Evolutionary conservation across 2,888 invertebrate species (phyloP), one percentile per base, ranked within the genome.

Genomic region (Temnothorax ravouxi): DNA sequence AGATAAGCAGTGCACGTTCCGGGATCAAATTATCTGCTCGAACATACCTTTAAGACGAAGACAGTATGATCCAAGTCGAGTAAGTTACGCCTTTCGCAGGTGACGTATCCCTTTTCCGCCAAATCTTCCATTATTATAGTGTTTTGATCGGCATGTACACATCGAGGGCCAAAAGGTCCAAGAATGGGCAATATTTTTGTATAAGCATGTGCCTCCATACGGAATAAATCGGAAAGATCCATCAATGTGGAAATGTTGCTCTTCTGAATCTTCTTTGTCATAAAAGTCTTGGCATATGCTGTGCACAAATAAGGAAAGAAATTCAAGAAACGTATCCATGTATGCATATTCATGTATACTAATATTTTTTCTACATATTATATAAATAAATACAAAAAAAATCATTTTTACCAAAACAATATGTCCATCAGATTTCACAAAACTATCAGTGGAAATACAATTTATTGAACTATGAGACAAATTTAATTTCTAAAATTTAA

Each of bases 121-220:
- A 77, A 5, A 54, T 77, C 77, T 29, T 77, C 77, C 77, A 77
- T 77, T 77, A 67, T 77, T 54, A 67, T 67, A 41, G 1, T 77
- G 9, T 54, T 3, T n/a, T 9, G 0, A 1, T 77, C 67, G 29
- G 77, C 67, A 13, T 54, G 3, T 67, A 77, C 3, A 29, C 54
- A 77, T n/a, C 1, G 15, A 44, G 77, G 77, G 8, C 25, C 54
- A 67, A 77, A 77, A 41, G 41, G 0, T 29, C 54, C 54, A 41
- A 77, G 54, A 0, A n/a, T 2, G 0, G 77, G 54, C 41, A 77
- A 15, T 67, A 77, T 11, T 15, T 67, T 67, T 29, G 4, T 25
- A 67, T 77, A 77, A 0, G 41, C 41, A 4, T 54, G n/a, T 38
- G 25, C 1, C 15, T 77, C 77, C 25, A 54, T 41, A 54, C 29